These are phyloP conservation scores for Ashinkailepas kermadecensis DNA, from an alignment of 2,888 invertebrate species.

Conservation along the genomic window DNA sequence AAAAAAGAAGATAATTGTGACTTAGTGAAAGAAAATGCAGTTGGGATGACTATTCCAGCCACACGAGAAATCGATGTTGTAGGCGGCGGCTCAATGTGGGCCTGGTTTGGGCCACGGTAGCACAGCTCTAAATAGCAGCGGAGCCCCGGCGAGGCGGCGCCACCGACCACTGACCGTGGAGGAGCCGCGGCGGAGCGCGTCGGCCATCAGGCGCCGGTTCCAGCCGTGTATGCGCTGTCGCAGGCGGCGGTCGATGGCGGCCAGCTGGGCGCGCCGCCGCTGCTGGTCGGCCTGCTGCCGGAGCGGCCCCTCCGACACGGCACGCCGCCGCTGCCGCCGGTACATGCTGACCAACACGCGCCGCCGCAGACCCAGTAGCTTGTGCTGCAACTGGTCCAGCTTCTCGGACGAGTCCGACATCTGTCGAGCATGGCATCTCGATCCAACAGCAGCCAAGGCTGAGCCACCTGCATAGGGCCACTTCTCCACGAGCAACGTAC, in stretches of 20 bases:
- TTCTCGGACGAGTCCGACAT: constrained; percentile 32
- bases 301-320: constrained; percentile 65
- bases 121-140: no score
- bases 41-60: no score
- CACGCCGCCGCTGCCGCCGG: constrained; percentile 65
- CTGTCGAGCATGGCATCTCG: constrained; percentile 20
- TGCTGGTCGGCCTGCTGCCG: constrained; percentile 60
- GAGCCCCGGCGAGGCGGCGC: no score
- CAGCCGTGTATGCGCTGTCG: constrained; percentile 91
- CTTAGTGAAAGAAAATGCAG: no score
- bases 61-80: no score
- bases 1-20: no score
- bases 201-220: constrained; percentile 67
- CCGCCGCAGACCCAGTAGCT: constrained; percentile 33
- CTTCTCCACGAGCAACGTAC: no score
- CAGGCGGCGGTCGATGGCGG: constrained; percentile 89
- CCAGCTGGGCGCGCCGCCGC: constrained; percentile 79
- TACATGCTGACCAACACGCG: constrained; percentile 55
- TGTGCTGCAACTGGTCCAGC: constrained; percentile 32
- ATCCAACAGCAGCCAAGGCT: no score
- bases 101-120: no score
- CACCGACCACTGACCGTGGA: neutral
- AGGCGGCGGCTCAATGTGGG: no score
- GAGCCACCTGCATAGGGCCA: no score
- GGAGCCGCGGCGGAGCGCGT: constrained; percentile 34